Conservation (phyloP, 2,113 vertebrate species). For the Pleuronectes platessa region DNA sequence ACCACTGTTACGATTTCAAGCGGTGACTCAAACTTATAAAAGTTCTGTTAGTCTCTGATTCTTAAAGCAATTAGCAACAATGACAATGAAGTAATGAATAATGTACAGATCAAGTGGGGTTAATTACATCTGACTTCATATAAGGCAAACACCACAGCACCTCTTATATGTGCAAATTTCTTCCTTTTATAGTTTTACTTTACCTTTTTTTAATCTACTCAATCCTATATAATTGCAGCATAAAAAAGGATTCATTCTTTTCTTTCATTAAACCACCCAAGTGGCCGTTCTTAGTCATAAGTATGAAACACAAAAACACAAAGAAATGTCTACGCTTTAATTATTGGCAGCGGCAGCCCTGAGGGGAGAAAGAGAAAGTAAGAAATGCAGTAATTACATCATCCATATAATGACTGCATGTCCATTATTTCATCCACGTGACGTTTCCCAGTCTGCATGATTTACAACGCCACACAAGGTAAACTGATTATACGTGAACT, state of each 20-base stretch:
- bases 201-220: neutral
- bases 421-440: conserved; percentile 69
- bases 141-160: conserved; percentile 5
- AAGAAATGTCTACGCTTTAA: conserved; percentile 54
- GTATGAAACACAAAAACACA: conserved; percentile 24
- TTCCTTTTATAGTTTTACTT: neutral
- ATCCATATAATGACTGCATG: conserved; percentile 68
- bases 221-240: conserved; percentile 25
- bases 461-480: conserved; percentile 71
- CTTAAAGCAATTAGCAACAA: conserved; percentile 23
- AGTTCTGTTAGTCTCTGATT: conserved; percentile 9
- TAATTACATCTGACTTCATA: conserved; percentile 42
- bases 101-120: conserved; percentile 28
- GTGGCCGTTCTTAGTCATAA: conserved; percentile 20
- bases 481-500: conserved; percentile 76
- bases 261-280: conserved; percentile 18
- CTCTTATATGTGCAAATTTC: neutral
- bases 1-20: neutral
- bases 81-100: conserved; percentile 4
- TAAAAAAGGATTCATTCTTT: conserved; percentile 1
- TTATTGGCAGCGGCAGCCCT: conserved; percentile 59
- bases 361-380: conserved; percentile 31
- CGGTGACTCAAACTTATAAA: neutral
- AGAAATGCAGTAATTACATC: conserved; percentile 69
- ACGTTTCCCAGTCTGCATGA: conserved; percentile 72